Evolutionary conservation across 2,797 vertebrate species (phyloP), one percentile per base, ranked within the genome.

Genomic region (Sebastiscus tertius): DNA sequence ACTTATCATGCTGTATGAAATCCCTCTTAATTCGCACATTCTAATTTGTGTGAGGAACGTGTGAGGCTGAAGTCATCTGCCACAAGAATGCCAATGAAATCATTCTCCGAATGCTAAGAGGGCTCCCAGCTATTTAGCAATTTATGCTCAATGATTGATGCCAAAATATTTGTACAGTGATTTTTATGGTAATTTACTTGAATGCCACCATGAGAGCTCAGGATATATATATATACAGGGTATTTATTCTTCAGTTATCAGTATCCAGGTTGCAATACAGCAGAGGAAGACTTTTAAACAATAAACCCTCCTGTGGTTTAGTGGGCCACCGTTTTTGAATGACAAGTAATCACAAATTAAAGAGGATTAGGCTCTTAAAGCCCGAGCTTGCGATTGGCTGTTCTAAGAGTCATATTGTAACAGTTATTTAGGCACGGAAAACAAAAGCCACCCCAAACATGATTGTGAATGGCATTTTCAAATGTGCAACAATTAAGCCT

Each of bases 261-360:
- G 80, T 75, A 82, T 85, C 80, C 88, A 92, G 88, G 85, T 91
- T 89, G 87, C 78, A 78, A 39, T 60, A 77, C 75, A 86, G 84
- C 82, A 82, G 71, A 70, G 87, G 87, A 88, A 85, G 83, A 92
- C 88, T 86, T 85, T 89, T 81, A 83, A 93, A 92, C 91, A 90
- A 90, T 86, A 82, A 72, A 67, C 39, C 88, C 87, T 90, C 89
- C 36, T 11, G 74, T 85, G 89, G 85, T 90, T 92, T 88, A 85
- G 85, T 80, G 69, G 84, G 82, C 88, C 85, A 83, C 76, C 81
- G 75, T 89, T 91, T 58, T 92, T 88, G 88, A 93, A 92, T 95
- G 89, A 90, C 89, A 93, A 90, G 86, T 87, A 88, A 93, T 92
- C 91, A 76, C 90, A 92, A 92, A 90, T 93, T 92, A 92, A 94